phyloP scores from a whole-genome alignment of 2,888 invertebrate genomes.

The Chaetoderma sp. region DNA sequence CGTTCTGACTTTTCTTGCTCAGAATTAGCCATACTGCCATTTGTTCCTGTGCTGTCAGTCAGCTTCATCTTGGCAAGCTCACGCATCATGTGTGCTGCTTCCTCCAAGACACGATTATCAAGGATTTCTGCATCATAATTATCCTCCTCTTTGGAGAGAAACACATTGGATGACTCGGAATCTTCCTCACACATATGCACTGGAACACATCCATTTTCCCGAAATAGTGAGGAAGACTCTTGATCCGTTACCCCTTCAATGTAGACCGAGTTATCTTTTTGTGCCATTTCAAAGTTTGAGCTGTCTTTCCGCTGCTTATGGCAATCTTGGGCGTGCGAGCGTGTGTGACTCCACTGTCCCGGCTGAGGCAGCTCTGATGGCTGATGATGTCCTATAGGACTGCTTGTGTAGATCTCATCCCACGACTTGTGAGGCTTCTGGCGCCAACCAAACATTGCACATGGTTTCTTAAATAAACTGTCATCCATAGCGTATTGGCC shows the following conservation, averaged over 20 bases:
- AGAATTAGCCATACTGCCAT: conserved; percentile 30
- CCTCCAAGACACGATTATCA: conserved; percentile 38
- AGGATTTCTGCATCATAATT: not conserved
- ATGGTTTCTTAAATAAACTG: not conserved
- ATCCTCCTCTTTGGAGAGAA: too few relatives aligned
- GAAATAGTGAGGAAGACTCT: conserved; percentile 1
- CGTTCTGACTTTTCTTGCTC: conserved; percentile 37
- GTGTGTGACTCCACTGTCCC: conserved; percentile 74
- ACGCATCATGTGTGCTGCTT: conserved; percentile 1
- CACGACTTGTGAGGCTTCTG: conserved; percentile 41
- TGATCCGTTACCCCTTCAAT: not conserved
- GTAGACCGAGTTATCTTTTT: conserved; percentile 22
- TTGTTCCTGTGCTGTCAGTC: too few relatives aligned
- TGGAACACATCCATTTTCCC: not conserved
- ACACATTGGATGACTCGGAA: too few relatives aligned
- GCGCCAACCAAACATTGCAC: conserved; percentile 27
- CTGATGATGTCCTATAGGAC: conserved; percentile 11
- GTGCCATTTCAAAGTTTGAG: conserved; percentile 49
- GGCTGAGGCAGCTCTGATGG: conserved; percentile 11
- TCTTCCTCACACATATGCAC: too few relatives aligned
- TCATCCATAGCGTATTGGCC: too few relatives aligned
- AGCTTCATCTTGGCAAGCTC: too few relatives aligned
- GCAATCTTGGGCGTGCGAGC: conserved; percentile 74
- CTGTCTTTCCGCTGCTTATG: conserved; percentile 51
- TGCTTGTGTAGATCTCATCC: conserved; percentile 38